Percentiles rank a stretch among this genome's conserved stretches.
Evolutionary conservation across 2,113 vertebrate species (phyloP).

Genomic region (Syrmaticus mikado): DNA sequence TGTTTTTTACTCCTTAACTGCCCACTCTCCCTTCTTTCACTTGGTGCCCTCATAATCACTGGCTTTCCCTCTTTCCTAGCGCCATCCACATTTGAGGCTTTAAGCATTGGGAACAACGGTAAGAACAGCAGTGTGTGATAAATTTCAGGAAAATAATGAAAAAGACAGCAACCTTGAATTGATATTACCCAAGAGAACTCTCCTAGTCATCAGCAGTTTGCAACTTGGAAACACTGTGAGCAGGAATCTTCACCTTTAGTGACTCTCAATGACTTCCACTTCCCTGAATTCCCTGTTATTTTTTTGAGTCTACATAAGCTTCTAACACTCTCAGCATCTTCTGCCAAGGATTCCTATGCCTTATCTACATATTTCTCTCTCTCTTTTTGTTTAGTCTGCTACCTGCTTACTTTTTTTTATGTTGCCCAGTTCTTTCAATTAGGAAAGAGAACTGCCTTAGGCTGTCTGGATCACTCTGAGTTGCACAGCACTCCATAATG

Average conservation of each 20-base stretch:
- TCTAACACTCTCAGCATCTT: neutral
- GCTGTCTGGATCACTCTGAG: neutral
- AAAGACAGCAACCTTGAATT: neutral
- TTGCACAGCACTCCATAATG: neutral
- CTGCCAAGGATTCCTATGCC: neutral
- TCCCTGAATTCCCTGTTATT: neutral
- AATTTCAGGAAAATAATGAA: neutral
- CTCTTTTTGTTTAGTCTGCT: neutral
- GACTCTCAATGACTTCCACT: neutral
- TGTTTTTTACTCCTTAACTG: neutral
- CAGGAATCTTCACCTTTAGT: neutral
- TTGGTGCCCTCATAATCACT: neutral
- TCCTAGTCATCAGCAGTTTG: neutral
- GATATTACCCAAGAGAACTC: neutral
- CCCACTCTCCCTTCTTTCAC: too few relatives aligned
- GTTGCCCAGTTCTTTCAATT: neutral
- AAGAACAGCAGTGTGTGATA: neutral
- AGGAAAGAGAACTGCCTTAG: neutral
- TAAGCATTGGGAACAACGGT: neutral
- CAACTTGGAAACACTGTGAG: neutral
- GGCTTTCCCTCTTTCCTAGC: neutral
- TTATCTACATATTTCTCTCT: neutral
- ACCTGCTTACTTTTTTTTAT: neutral
- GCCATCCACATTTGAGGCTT: neutral
- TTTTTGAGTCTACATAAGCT: neutral